Evolutionary conservation across 2,113 vertebrate species (phyloP), one percentile per base, ranked within the genome.

Genomic region (Choloepus hoffmanni): DNA sequence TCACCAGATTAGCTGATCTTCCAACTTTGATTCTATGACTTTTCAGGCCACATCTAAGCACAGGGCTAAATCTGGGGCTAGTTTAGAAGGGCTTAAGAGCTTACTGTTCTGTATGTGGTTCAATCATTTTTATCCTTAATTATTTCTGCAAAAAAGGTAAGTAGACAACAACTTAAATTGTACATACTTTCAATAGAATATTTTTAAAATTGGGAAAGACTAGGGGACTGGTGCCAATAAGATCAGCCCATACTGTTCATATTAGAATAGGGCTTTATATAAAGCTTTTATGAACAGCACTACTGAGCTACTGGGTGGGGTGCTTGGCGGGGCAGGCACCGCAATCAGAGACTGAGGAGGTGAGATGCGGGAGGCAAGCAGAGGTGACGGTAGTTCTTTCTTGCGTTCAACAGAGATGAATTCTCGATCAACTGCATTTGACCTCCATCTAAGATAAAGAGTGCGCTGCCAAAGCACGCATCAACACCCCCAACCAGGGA

Each of bases 81-180:
- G 85, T 77, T 95, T 50, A 92, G 78, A 94, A 94, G 26, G 55
- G 83, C 70, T 96, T 92, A 96, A 89, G 77, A 90, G 90, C 77
- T 94, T 88, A 93, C 72, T 95, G 77, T 87, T 90, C 63, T 82
- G 81, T 18, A 73, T 88, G 26, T 85, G 67, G 62, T 78, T 96
- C 67, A 82, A 94, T 96, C n/a, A 94, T 26, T 95, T 95, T 93
- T 90, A 87, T 87, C 58, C 60, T 88, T 94, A 33, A 58, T 94
- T 95, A 58, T 94, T 95, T 97, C 72, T 50, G 72, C 92, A 94
- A 88, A 96, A 95, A 96, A 92, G 65, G 53, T 73, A 84, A 94
- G 60, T 68, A 81, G n/a, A 84, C 0, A 62, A 84, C 18, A 88
- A 90, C 53, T 70, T 93, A 81, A 73, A 85, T 3, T 77, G 70